These are phyloP conservation scores for Leucoraja ocellata DNA, from an alignment of 2,797 vertebrate genomes.

Conservation along the genomic window DNA sequence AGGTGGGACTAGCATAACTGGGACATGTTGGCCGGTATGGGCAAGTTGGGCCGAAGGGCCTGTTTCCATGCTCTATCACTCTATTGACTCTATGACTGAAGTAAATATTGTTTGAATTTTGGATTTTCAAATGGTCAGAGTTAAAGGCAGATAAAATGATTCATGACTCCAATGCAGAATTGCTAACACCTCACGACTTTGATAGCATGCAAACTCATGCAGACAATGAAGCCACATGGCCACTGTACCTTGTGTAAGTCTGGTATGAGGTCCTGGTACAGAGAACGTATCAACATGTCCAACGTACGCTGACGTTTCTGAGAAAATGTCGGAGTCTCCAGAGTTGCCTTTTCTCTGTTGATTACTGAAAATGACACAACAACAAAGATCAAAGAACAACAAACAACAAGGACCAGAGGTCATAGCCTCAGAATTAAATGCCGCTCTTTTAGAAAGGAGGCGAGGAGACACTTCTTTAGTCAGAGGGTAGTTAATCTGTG, in stretches of 20 bases:
- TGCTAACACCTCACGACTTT: neutral
- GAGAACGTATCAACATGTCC: constrained; percentile 94
- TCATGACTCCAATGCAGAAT: neutral
- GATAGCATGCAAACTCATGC: neutral
- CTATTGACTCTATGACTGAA: neutral
- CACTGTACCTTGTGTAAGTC: constrained; percentile 84
- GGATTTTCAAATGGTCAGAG: neutral
- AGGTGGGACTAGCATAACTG: too few species aligned
- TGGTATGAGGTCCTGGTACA: constrained; percentile 91
- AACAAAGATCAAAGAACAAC: neutral
- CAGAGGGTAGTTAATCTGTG: too few species aligned
- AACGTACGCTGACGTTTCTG: constrained; percentile 95
- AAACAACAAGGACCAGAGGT: too few species aligned
- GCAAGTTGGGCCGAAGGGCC: too few species aligned
- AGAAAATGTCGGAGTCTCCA: constrained; percentile 95
- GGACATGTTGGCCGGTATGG: too few species aligned
- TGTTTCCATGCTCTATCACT: too few species aligned
- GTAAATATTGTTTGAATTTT: neutral
- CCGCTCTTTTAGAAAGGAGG: too few species aligned
- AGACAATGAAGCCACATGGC: neutral
- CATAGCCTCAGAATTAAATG: too few species aligned
- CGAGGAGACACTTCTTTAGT: too few species aligned
- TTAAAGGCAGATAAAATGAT: neutral
- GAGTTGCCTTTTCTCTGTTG: constrained; percentile 97
- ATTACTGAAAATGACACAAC: constrained; percentile 73